Base-by-base conservation (phyloP, 2,888 invertebrate species). In the Cheilosia scutellata region DNA sequence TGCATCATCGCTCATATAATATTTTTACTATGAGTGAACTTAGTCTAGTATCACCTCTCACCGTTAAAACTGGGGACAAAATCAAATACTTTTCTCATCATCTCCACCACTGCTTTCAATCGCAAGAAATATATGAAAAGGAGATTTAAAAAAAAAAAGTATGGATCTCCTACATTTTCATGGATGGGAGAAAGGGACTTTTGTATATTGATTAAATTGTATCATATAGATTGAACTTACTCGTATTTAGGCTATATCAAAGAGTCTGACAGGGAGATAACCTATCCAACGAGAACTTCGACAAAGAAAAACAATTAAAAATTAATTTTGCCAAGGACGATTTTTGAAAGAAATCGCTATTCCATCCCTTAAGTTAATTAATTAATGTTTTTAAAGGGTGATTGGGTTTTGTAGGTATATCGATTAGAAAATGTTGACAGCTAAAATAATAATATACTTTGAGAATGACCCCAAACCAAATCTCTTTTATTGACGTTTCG, bases 1-100 rank as follows among this genome's bases (percentile, higher is more conserved):
- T 72, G 53, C 53, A 9, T 51, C 62, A 74, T 63, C 7, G 55
- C 13, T 63, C 63, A 74, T 74, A 63, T 63, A 74, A 33, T 27
- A 27, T 13, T 6, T 25, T 55, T 51, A 49, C 16, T 29, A 47
- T 33, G 42, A 44, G 33, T 31, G 33, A 57, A 42, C 11, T 27
- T n/a, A 44, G n/a, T 33, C 31, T 33, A 7, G 33, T 51, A 31
- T 31, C 25, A 55, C 55, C 31, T 40, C n/a, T 42, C 29, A 20
- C 3, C 51, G 16, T 20, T 3, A 0, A 31, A 31, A 5, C n/a
- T 13, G 33, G 20, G 20, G 20, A 44, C 37, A 9, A 68, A 68
- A 33, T 57, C 13, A 31, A 33, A 1, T 29, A 40, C 44, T 33
- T 47, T 7, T 47, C 7, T 9, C 11, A 37, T 3, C 37, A 37